Evolutionary conservation across 2,113 vertebrate genomes (phyloP).

Genomic region (Podarcis cretensis): DNA sequence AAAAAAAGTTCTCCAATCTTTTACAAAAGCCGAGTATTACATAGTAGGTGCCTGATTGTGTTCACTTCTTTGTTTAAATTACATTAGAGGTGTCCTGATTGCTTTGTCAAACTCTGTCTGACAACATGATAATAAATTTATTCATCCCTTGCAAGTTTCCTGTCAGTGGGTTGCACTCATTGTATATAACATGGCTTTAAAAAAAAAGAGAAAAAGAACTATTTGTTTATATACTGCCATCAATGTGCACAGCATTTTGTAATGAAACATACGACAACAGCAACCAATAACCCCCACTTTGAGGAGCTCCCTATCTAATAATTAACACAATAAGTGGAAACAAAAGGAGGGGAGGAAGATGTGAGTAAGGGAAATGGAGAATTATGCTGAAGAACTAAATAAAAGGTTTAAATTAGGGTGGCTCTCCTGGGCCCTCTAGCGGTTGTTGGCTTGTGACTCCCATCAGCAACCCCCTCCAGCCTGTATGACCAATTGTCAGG

Average conservation of each 20-base stretch:
- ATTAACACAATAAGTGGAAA: neutral
- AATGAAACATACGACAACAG: neutral
- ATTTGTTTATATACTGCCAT: neutral
- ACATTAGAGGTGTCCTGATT: neutral
- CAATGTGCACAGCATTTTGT: neutral
- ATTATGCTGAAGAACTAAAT: neutral
- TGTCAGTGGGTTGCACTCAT: slow-evolving; percentile 12
- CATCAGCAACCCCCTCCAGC: no score
- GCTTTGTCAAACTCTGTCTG: slow-evolving; percentile 46
- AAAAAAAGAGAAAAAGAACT: neutral
- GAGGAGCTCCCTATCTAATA: neutral
- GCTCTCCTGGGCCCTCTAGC: no score
- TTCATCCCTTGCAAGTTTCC: slow-evolving; percentile 47
- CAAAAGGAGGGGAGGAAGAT: neutral
- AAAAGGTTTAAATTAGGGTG: neutral
- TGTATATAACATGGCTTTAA: accelerated
- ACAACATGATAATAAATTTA: slow-evolving; percentile 44
- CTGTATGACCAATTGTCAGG: no score
- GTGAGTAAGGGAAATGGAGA: neutral
- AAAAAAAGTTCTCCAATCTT: neutral
- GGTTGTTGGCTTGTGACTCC: no score
- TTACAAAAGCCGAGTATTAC: neutral
- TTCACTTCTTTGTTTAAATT: neutral
- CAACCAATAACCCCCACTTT: neutral
- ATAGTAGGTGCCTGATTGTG: neutral